These are phyloP conservation scores for Drosophila punjabiensis DNA, from an alignment of 1,140 invertebrate species.

Conservation along the genomic window DNA sequence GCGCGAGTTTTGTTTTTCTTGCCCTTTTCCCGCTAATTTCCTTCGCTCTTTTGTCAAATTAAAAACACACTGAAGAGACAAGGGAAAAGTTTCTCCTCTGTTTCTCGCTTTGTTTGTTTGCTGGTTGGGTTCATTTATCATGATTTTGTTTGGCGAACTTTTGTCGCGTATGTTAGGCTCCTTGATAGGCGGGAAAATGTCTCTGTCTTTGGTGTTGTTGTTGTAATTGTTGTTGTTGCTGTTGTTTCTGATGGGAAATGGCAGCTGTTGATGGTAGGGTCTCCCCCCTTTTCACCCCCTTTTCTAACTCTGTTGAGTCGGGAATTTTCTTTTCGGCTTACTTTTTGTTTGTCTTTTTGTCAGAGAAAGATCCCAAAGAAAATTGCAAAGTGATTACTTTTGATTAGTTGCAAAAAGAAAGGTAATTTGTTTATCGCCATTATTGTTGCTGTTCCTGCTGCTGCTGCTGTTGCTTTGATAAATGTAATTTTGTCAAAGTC, in stretches of 20 bases:
- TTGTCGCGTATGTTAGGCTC: conserved; percentile 56
- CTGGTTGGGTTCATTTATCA: conserved; percentile 80
- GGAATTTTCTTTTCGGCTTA: conserved; percentile 54
- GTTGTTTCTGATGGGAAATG: conserved; percentile 57
- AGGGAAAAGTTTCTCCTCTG: conserved; percentile 50
- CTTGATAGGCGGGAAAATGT: conserved; percentile 78
- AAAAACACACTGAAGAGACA: conserved; percentile 60
- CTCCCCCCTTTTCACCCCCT: conserved; percentile 8
- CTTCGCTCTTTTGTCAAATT: conserved; percentile 76
- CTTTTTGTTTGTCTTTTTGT: conserved; percentile 79
- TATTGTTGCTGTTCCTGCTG: conserved; percentile 20
- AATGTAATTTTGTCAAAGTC: conserved; percentile 73
- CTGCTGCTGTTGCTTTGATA: conserved; percentile 59
- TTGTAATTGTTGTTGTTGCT: conserved; percentile 44
- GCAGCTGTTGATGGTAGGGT: conserved; percentile 60
- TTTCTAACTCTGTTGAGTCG: conserved; percentile 65
- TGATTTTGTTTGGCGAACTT: conserved; percentile 82
- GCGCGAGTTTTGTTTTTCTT: conserved; percentile 73
- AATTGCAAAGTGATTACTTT: conserved; percentile 84
- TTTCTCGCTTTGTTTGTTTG: conserved; percentile 54
- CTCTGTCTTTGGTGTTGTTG: conserved; percentile 53
- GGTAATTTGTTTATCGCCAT: conserved; percentile 79
- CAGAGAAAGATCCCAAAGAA: conserved; percentile 40
- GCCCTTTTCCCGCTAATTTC: conserved; percentile 74
- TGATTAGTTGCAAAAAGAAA: conserved; percentile 83